A percentile compares a stretch with the other conserved stretches of the same genome.
Evolutionary conservation across 2,113 vertebrate genomes (phyloP).

Genomic region (Gambusia holbrooki): DNA sequence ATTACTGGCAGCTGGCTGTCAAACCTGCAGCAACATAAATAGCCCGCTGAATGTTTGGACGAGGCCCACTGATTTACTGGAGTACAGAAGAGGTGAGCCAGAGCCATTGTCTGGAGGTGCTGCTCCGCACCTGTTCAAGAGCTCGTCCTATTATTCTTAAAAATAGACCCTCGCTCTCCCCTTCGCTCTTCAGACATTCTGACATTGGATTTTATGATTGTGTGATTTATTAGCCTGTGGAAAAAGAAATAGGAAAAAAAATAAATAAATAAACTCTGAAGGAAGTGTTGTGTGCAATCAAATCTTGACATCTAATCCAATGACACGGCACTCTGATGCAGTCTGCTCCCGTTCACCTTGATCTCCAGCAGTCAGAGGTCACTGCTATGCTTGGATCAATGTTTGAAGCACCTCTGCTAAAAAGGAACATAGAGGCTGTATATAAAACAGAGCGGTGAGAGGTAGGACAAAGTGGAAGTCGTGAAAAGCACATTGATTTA

Average conservation of each 20-base stretch:
- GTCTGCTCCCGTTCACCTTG: constrained; percentile 29
- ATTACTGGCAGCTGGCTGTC: constrained; percentile 36
- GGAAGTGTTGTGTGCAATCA: constrained; percentile 17
- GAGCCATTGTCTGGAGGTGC: constrained; percentile 69
- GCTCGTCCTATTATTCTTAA: constrained; percentile 65
- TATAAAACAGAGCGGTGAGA: background rate
- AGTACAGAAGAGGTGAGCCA: constrained; percentile 52
- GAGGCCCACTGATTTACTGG: constrained; percentile 56
- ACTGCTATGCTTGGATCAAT: background rate
- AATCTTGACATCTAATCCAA: constrained; percentile 14
- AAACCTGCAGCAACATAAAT: constrained; percentile 34
- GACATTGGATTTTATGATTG: constrained; percentile 50
- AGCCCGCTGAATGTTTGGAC: constrained; percentile 27
- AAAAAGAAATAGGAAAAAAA: background rate
- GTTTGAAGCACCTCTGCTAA: background rate
- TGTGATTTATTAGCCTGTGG: constrained; percentile 50
- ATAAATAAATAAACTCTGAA: background rate
- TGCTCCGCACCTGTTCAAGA: constrained; percentile 74
- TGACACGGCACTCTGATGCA: background rate
- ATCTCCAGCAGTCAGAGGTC: background rate
- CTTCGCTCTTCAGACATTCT: constrained; percentile 14
- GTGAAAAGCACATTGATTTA: background rate
- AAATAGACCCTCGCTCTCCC: constrained; percentile 62
- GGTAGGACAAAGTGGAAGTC: background rate
- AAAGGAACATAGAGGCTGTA: background rate